Base-by-base conservation (phyloP, 37 sponge, comb jelly and placozoan species). In the Ianthella basta region DNA sequence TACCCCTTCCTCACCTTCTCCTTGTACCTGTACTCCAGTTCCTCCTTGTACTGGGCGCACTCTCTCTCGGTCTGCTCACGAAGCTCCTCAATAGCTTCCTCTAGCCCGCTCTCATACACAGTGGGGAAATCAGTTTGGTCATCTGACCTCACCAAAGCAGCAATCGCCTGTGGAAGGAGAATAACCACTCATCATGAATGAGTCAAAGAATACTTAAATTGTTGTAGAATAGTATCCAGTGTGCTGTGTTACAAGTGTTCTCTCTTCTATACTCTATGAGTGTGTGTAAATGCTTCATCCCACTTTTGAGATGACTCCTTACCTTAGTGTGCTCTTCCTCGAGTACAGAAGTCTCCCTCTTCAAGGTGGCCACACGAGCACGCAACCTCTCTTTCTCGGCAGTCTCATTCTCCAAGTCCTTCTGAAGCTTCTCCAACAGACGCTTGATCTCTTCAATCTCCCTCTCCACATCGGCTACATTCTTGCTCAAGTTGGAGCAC, bases 61-160 rank as follows among this genome's bases (percentile, higher is more conserved):
- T 89, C 92, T 21, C 27, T 38, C 60, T 91, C 95, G 41, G 72
- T 89, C 72, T 84, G 80, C 59, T 91, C 92, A 61, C 92, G 75
- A 21, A 91, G 67, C 69, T 95, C 95, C 27, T 91, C 95, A 15
- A 95, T 84, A 86, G 88, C 88, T 27, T 56, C 69, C 81, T 88
- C 93, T 23, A 95, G 82, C 18, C 85, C 68, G 37, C 44, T 53
- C 40, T 91, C 91, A 56, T 84, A 59, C 55, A 78, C 77, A 20
- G 75, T 27, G 40, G 20, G 59, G 37, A 56, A 55, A 66, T 94
- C 87, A 61, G 83, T 55, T 1, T 59, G 44, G 65, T 83, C 75
- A 0, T 44, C 50, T 44, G 8, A 10, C 6, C 50, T 44, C 8
- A n/a, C n/a, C n/a, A n/a, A n/a, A n/a, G n/a, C n/a, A n/a, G n/a